Evolutionary conservation across 2,797 vertebrate species (phyloP), one percentile per base, ranked within the genome.

Genomic region (Melanotaenia nigrans): DNA sequence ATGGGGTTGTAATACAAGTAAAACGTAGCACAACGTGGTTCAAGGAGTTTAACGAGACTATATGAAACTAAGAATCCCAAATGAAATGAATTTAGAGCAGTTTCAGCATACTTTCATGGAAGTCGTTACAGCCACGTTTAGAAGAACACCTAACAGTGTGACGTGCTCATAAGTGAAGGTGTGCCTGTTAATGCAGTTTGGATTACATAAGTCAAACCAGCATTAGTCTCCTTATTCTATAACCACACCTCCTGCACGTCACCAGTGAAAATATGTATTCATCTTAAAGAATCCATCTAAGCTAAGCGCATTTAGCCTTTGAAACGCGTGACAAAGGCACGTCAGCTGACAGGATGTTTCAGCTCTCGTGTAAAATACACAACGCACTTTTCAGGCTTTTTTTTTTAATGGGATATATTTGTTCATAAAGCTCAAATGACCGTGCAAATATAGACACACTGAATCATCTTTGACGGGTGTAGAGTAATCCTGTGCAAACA

Each of bases 401-500:
- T 42, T 8, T 54, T 47, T 33, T 65, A 16, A 82, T 51, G 65
- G 18, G 49, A 60, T 56, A 70, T 60, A 25, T 38, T 68, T 20
- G 24, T 25, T 42, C 13, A 38, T 0, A 3, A 20, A 61, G 18
- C 33, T 71, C 36, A 38, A 11, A 57, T 42, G 57, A 33, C 30
- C 68, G 18, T n/a, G 32, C 3, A 36, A 12, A 32, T 58, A 20
- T 40, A 51, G 28, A 30, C 49, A 32, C 22, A 47, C 38, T 51
- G 49, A 65, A 51, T 69, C 61, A 75, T 59, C 35, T 58, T 3
- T 30, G 10, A 22, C 20, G 73, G 79, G 73, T 76, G 79, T 77
- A 68, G 58, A 61, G 40, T 54, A 33, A n/a, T 13, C 33, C 61
- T 77, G 42, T 30, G 25, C 51, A 67, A 79, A 22, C 35, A 38